phyloP scores from a whole-genome alignment of 2,797 vertebrate genomes.

The Macropus fuliginosus region DNA sequence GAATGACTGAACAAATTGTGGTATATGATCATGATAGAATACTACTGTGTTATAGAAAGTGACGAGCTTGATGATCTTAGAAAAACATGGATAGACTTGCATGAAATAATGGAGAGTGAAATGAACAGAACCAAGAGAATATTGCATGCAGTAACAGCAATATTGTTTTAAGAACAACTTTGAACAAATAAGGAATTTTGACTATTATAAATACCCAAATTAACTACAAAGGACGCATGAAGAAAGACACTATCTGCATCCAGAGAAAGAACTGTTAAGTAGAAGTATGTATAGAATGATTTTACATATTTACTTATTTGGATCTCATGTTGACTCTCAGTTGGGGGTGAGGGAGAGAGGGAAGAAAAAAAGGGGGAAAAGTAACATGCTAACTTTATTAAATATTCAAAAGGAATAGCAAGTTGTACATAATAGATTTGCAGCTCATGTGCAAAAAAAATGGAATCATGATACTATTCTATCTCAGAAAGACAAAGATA shows the following conservation, averaged over 20 bases:
- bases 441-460: not conserved
- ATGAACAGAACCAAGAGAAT: too few species aligned
- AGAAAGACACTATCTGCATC: too few species aligned
- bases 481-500: constrained; percentile 27
- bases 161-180: too few species aligned
- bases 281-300: not conserved
- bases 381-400: not conserved
- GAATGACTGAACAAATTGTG: not conserved
- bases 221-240: too few species aligned
- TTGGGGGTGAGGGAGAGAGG: not conserved
- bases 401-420: too few species aligned
- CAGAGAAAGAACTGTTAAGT: too few species aligned
- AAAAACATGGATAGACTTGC: not conserved
- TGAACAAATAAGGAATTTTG: too few species aligned
- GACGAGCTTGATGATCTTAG: not conserved
- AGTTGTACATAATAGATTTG: too few species aligned
- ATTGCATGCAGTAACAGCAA: too few species aligned
- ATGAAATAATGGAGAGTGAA: not conserved
- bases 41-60: not conserved
- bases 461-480: constrained; percentile 11
- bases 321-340: not conserved
- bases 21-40: not conserved
- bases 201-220: too few species aligned
- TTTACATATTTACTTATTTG: not conserved
- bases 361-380: not conserved